phyloP scores from a whole-genome alignment of 2,113 vertebrate genomes.

The Psephotus haematonotus region DNA sequence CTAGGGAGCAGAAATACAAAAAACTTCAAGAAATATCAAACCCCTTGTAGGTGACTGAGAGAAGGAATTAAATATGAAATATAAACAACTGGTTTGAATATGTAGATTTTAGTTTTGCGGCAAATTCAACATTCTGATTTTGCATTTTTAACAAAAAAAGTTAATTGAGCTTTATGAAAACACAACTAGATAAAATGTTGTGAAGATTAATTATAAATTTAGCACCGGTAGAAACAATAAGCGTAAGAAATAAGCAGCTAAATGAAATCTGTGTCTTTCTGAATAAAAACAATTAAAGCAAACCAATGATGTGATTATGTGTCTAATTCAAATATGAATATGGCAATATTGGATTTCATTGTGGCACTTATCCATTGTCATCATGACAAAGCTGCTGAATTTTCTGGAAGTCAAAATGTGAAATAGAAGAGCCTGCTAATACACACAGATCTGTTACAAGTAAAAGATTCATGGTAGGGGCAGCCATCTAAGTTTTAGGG shows the following conservation, averaged over 20 bases:
- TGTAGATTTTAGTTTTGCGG: background rate
- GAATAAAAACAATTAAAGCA: conserved; percentile 3
- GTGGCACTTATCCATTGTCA: background rate
- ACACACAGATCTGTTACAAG: background rate
- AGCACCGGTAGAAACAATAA: background rate
- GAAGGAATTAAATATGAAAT: background rate
- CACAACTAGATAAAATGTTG: background rate
- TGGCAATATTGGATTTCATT: conserved; percentile 13
- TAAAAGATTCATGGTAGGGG: background rate
- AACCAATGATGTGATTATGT: background rate
- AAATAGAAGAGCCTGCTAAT: background rate
- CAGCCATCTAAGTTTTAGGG: background rate
- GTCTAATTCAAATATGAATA: conserved; percentile 20
- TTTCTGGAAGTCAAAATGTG: background rate
- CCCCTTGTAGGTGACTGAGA: background rate
- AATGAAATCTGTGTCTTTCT: conserved; percentile 7
- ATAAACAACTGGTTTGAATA: background rate
- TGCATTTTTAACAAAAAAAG: background rate
- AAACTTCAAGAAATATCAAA: background rate
- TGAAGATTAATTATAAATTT: background rate
- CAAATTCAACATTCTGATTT: background rate
- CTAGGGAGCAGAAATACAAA: background rate
- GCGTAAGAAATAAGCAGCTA: background rate
- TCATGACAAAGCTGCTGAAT: background rate
- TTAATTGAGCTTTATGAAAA: background rate